These are phyloP conservation scores for Aquatica leii DNA, from an alignment of 2,888 invertebrate genomes.

Conservation along the genomic window DNA sequence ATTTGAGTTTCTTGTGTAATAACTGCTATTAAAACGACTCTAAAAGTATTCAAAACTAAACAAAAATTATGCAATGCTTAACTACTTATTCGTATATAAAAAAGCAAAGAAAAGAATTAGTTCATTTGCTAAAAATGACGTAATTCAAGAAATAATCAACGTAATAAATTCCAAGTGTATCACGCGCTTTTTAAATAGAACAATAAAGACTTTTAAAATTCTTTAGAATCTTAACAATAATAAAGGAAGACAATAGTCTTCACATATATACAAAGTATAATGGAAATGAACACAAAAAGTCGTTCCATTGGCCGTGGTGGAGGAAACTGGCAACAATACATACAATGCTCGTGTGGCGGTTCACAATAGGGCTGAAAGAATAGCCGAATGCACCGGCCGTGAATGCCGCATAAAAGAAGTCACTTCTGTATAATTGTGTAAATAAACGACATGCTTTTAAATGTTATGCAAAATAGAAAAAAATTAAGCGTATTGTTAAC, in stretches of 20 bases:
- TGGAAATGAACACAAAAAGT: slow-evolving; percentile 53
- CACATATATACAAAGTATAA: slow-evolving; percentile 54
- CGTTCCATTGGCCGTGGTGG: slow-evolving; percentile 46
- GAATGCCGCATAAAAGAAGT: slow-evolving; percentile 57
- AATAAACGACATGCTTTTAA: slow-evolving; percentile 56
- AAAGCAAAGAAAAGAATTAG: too few species aligned
- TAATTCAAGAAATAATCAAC: slow-evolving; percentile 32
- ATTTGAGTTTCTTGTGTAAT: too few species aligned
- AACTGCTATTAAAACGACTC: too few species aligned
- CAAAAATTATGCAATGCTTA: too few species aligned
- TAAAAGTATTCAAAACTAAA: too few species aligned
- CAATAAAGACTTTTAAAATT: slow-evolving; percentile 50
- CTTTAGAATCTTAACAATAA: slow-evolving; percentile 49
- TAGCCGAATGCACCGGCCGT: slow-evolving; percentile 57
- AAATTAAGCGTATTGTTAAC: slow-evolving; percentile 44
- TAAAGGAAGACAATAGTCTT: slow-evolving; percentile 47
- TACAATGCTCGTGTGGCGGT: slow-evolving; percentile 51
- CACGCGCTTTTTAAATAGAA: slow-evolving; percentile 41
- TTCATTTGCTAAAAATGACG: too few species aligned
- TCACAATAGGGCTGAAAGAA: slow-evolving; percentile 55
- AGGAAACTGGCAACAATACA: slow-evolving; percentile 55
- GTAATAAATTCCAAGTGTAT: slow-evolving; percentile 34
- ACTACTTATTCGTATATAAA: too few species aligned
- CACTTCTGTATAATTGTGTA: slow-evolving; percentile 58
- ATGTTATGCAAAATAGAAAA: slow-evolving; percentile 49